A percentile compares a stretch with the other conserved stretches of the same genome.
phyloP scores from a whole-genome alignment of 2,113 vertebrate species.

The Sarotherodon lohbergeri region DNA sequence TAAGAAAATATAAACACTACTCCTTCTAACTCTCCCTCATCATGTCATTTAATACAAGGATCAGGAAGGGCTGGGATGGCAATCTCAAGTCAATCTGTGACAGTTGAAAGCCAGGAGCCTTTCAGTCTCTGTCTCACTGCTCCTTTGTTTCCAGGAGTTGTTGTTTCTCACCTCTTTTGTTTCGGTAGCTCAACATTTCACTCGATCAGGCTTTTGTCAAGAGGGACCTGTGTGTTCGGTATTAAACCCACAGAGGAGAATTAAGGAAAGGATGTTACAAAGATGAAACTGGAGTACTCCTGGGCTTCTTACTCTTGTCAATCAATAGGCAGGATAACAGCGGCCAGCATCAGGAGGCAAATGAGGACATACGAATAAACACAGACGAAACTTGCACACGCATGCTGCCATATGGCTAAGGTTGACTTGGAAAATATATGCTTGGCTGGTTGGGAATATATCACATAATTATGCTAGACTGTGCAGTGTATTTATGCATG shows the following conservation, averaged over 20 bases:
- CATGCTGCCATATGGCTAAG: neutral
- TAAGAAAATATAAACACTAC: neutral
- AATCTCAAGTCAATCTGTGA: constrained; percentile 11
- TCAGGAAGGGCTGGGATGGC: neutral
- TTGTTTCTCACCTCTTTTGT: constrained; percentile 26
- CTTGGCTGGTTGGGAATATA: constrained; percentile 11
- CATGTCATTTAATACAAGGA: neutral
- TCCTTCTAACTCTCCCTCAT: neutral
- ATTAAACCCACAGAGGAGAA: constrained; percentile 53
- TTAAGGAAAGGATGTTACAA: constrained; percentile 59
- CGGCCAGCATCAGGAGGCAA: constrained; percentile 46
- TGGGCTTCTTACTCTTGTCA: constrained; percentile 32
- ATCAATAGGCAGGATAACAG: constrained; percentile 58
- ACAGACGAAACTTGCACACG: constrained; percentile 2
- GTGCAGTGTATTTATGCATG: constrained; percentile 6
- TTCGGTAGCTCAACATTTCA: constrained; percentile 32
- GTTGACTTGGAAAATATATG: neutral
- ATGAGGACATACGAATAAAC: constrained; percentile 47
- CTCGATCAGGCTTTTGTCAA: constrained; percentile 46
- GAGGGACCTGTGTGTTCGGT: constrained; percentile 31
- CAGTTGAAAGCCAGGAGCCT: constrained; percentile 17
- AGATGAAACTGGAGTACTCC: constrained; percentile 57
- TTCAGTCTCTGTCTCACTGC: neutral
- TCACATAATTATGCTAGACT: constrained; percentile 11
- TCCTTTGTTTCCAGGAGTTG: constrained; percentile 18